Conservation (phyloP, 1,140 invertebrate genomes). For the Drosophila repletoides region DNA sequence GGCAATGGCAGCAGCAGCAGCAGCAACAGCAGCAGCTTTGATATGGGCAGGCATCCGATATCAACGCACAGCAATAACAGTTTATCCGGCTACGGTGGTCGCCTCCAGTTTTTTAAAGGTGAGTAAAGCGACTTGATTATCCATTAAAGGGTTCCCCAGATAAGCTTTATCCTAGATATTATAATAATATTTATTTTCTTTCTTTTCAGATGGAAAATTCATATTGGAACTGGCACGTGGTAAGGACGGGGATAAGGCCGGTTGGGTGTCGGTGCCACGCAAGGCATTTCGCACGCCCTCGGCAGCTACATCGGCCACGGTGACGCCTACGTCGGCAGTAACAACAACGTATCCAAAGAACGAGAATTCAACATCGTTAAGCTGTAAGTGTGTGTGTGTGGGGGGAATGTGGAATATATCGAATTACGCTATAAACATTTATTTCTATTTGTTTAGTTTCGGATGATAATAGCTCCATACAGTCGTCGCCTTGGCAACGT, state of each 20-base stretch:
- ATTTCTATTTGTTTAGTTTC: slow-evolving; percentile 84
- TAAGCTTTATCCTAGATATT: neutral
- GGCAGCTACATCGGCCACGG: slow-evolving; percentile 77
- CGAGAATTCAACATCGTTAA: slow-evolving; percentile 83
- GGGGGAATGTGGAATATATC: too few species aligned
- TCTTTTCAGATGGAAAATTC: slow-evolving; percentile 90
- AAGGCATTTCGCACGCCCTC: slow-evolving; percentile 93
- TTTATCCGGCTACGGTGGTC: slow-evolving; percentile 76
- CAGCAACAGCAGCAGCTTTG: slow-evolving; percentile 51
- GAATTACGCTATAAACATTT: neutral
- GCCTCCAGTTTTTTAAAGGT: slow-evolving; percentile 84
- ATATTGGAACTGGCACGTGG: slow-evolving; percentile 92
- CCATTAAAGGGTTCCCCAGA: too few species aligned
- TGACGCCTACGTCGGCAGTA: slow-evolving; percentile 84
- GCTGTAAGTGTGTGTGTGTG: slow-evolving; percentile 74
- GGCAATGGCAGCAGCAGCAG: slow-evolving; percentile 33
- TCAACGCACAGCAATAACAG: slow-evolving; percentile 61
- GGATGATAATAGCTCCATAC: slow-evolving; percentile 93
- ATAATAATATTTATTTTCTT: neutral
- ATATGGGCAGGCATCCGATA: slow-evolving; percentile 79
- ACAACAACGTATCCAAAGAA: slow-evolving; percentile 83
- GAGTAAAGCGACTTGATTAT: too few species aligned
- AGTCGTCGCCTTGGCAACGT: slow-evolving; percentile 93
- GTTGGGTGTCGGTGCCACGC: slow-evolving; percentile 93
- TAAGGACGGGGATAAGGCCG: slow-evolving; percentile 90